phyloP scores from a whole-genome alignment of 2,888 invertebrate species.

The Himalopsyche japonica region DNA sequence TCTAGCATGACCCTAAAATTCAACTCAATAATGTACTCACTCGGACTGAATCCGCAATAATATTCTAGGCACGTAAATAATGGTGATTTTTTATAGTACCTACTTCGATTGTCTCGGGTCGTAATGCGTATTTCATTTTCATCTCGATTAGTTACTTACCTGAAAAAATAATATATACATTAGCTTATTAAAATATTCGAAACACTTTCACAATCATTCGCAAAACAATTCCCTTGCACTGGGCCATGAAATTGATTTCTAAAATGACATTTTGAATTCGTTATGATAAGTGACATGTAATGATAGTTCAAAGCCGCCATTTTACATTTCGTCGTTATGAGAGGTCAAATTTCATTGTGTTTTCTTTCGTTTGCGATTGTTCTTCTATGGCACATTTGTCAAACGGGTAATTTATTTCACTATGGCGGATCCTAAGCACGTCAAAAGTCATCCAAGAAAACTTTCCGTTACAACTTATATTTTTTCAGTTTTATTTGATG shows the following conservation, averaged over 20 bases:
- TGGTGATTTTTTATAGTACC: background rate
- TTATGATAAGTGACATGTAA: background rate
- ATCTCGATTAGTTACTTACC: background rate
- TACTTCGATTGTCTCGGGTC: background rate
- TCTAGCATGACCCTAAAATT: background rate
- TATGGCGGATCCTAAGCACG: no score
- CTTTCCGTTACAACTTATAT: no score
- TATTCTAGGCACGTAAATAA: background rate
- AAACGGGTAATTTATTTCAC: no score
- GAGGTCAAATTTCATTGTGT: no score
- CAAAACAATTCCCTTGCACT: background rate
- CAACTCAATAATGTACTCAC: background rate
- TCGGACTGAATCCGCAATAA: background rate
- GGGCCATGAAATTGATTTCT: background rate
- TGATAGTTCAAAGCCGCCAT: no score
- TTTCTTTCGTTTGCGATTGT: no score
- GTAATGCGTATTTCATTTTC: background rate
- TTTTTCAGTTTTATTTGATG: no score
- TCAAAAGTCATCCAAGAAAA: no score
- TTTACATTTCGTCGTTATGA: no score
- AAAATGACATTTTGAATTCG: background rate
- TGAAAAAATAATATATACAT: background rate
- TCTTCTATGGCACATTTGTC: no score
- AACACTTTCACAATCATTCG: background rate
- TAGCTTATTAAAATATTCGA: background rate